Base-by-base conservation (phyloP, 1,140 invertebrate species). In the Euglossa dilemma region DNA sequence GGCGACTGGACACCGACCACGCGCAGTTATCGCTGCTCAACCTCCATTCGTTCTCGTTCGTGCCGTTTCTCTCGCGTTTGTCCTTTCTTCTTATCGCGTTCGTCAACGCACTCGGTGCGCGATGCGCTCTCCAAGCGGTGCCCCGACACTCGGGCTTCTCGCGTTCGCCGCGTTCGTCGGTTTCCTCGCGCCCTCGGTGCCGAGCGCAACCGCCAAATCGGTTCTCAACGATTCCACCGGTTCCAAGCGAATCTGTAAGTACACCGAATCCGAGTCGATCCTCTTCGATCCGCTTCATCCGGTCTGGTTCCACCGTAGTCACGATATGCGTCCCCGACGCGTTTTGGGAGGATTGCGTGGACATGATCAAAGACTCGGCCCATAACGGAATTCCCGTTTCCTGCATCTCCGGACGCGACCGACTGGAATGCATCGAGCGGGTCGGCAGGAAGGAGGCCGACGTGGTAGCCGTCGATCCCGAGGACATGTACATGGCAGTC, bases 401-500 rank as follows among this genome's bases (percentile, higher is more conserved):
- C 88, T 97, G 97, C 91, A 94, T 97, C 8, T 91, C 95, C 6
- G 96, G 96, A 4, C 95, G 96, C 86, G 97, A 97, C 92, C 95
- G 96, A 94, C 96, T 91, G 79, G 96, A 97, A 57, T 98, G 98
- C 89, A 95, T 98, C 85, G 94, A 96, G 36, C 95, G 95, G 91
- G 96, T 98, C 45, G 95, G 96, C 66, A 95, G 96, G 86, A 95
- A 96, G 61, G 95, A 97, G 87, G 97, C 97, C 0, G 98, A 98
- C 92, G 95, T 98, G 45, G 96, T 97, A 25, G 96, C 97, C 20
- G 95, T 97, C 2, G 97, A 98, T 90, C 97, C 97, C 4, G 97
- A 98, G 90, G 97, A 97, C 87, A 96, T 98, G 95, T 98, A 98
- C 91, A 95, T 98, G 9, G 97, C 97, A 18, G 96, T 95, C 43